Percentiles rank a stretch among this genome's conserved stretches.
Evolutionary conservation across 1,140 invertebrate genomes (phyloP).

Genomic region (Thaumatotibia leucotreta): DNA sequence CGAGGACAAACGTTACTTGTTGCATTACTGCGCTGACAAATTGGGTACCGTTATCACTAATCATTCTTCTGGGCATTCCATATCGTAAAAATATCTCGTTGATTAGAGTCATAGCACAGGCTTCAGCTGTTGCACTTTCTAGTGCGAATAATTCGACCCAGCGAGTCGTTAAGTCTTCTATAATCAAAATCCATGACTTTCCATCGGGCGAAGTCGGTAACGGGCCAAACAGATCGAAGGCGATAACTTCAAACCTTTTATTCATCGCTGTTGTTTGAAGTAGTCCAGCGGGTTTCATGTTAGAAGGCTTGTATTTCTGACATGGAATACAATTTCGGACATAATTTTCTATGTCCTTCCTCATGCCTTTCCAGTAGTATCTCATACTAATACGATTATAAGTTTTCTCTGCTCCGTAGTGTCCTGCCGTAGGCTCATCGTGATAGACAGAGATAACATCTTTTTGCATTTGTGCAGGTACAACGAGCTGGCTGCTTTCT

Average conservation of each 20-base stretch:
- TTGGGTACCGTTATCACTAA: conserved; percentile 36
- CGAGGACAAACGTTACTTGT: background rate
- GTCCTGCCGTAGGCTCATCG: conserved; percentile 29
- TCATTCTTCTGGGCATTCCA: conserved; percentile 31
- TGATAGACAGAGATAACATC: conserved; percentile 31
- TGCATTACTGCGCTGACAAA: conserved; percentile 17
- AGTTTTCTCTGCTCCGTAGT: conserved; percentile 36
- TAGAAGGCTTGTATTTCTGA: conserved; percentile 36
- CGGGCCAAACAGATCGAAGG: conserved; percentile 39
- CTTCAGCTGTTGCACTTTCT: conserved; percentile 28
- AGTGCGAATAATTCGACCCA: conserved; percentile 30
- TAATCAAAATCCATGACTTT: conserved; percentile 29
- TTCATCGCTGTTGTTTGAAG: conserved; percentile 22
- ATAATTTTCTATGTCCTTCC: conserved; percentile 29
- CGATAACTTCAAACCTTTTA: conserved; percentile 31
- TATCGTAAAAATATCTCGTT: conserved; percentile 25
- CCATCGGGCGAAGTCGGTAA: conserved; percentile 25
- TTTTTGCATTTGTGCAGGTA: conserved; percentile 6
- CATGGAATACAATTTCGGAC: conserved; percentile 26
- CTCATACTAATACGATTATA: conserved; percentile 18
- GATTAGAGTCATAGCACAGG: conserved; percentile 26
- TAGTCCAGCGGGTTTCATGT: conserved; percentile 36
- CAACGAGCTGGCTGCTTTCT: conserved; percentile 3
- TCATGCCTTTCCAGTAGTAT: conserved; percentile 41
- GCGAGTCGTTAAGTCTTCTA: conserved; percentile 28